Evolutionary conservation across 2,888 invertebrate genomes (phyloP).

Genomic region (Apamea sordens): DNA sequence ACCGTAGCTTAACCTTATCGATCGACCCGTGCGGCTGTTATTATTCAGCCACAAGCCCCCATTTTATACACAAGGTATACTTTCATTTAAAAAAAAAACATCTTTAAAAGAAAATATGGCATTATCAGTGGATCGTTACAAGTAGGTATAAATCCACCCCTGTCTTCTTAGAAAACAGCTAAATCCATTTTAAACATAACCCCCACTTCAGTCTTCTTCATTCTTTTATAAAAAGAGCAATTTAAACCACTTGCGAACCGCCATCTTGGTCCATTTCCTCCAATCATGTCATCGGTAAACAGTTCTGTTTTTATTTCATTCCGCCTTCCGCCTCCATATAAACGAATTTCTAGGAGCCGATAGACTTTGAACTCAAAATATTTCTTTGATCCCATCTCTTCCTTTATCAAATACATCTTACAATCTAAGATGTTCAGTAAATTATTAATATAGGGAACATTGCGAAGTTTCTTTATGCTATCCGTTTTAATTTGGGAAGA

Average conservation of each 20-base stretch:
- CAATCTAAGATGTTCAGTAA: constrained; percentile 45
- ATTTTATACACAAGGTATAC: too few species aligned
- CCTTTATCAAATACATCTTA: constrained; percentile 52
- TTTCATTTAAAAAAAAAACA: not conserved
- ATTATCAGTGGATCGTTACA: not conserved
- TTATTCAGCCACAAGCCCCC: too few species aligned
- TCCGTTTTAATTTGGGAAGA: constrained; percentile 50
- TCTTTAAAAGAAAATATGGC: not conserved
- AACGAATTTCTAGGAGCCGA: constrained; percentile 45
- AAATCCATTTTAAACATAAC: constrained; percentile 5
- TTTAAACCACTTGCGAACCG: constrained; percentile 45
- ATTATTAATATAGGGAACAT: constrained; percentile 59
- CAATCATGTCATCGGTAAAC: constrained; percentile 52
- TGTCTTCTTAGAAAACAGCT: not conserved
- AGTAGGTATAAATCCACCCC: not conserved
- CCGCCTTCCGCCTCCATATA: constrained; percentile 28
- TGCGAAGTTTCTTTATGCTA: constrained; percentile 28
- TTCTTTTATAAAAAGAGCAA: constrained; percentile 32
- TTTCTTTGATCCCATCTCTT: constrained; percentile 59
- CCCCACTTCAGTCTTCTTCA: constrained; percentile 4
- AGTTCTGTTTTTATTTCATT: constrained; percentile 56
- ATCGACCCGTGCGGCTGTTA: too few species aligned
- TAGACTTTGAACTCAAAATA: constrained; percentile 60
- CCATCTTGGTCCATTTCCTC: constrained; percentile 59
- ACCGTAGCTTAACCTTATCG: too few species aligned